Evolutionary conservation across 2,113 vertebrate species (phyloP).

Genomic region (Camelus bactrianus): DNA sequence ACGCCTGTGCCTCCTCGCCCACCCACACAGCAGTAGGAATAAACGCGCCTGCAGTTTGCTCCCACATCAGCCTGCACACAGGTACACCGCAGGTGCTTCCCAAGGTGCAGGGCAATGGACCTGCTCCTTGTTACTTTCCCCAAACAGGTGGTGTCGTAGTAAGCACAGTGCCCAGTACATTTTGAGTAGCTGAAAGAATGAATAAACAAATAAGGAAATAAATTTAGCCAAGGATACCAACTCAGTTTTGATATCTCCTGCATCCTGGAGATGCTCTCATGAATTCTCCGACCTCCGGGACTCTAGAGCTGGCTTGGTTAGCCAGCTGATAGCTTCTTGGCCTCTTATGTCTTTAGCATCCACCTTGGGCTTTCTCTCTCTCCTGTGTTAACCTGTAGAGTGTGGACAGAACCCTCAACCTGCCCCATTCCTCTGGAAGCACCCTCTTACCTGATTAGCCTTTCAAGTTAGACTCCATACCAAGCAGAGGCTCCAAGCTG

Average conservation of each 20-base stretch:
- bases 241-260: not conserved
- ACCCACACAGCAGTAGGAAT: conserved; percentile 9
- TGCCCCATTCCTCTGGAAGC: not conserved
- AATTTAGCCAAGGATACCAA: not conserved
- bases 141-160: not conserved
- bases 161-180: not conserved
- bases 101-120: not conserved
- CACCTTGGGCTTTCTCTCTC: not conserved
- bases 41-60: not conserved
- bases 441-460: not conserved
- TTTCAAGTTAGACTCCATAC: not conserved
- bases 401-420: not conserved
- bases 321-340: not conserved
- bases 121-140: not conserved
- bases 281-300: not conserved
- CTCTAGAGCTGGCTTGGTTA: not conserved
- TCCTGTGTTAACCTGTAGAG: not conserved
- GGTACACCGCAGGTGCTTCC: not conserved
- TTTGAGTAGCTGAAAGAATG: not conserved
- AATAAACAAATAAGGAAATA: not conserved
- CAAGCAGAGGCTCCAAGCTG: not conserved
- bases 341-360: not conserved
- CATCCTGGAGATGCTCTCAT: not conserved
- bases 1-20: not conserved
- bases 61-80: not conserved